These are phyloP conservation scores for Phytoseiulus persimilis DNA, from an alignment of 2,888 invertebrate genomes.

Conservation along the genomic window DNA sequence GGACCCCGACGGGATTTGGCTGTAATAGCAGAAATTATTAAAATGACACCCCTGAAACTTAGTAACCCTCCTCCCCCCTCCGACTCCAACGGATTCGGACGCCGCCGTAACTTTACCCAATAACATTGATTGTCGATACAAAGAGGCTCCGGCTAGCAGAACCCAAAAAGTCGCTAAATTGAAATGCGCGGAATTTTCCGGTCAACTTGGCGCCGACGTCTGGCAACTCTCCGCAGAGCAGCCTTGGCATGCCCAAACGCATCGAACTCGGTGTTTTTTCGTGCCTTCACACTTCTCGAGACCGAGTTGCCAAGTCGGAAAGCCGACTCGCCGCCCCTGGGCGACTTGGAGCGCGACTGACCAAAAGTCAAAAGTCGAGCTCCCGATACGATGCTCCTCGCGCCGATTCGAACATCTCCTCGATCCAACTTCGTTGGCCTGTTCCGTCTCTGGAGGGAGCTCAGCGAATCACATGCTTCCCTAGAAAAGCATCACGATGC, in stretches of 20 bases:
- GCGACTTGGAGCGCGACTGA: too few species aligned
- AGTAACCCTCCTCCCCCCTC: neutral
- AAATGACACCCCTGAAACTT: neutral
- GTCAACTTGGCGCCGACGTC: neutral
- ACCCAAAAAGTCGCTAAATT: neutral
- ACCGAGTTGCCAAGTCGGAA: too few species aligned
- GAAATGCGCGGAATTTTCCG: neutral
- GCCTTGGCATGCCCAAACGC: neutral
- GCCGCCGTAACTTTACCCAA: neutral
- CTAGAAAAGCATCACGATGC: too few species aligned
- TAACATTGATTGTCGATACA: neutral
- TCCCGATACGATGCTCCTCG: too few species aligned
- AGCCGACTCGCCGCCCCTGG: too few species aligned
- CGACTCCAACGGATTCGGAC: neutral
- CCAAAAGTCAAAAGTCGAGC: too few species aligned
- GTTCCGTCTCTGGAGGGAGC: too few species aligned
- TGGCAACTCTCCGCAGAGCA: neutral
- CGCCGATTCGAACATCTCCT: too few species aligned
- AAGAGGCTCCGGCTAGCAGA: neutral
- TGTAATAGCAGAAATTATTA: slow-evolving; percentile 5
- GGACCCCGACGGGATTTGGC: neutral
- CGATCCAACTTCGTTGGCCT: too few species aligned
- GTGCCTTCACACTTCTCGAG: too few species aligned
- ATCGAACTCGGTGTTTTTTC: neutral
- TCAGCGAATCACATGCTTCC: too few species aligned